Base-by-base conservation (phyloP, 1,140 invertebrate genomes). In the Wasmannia auropunctata region DNA sequence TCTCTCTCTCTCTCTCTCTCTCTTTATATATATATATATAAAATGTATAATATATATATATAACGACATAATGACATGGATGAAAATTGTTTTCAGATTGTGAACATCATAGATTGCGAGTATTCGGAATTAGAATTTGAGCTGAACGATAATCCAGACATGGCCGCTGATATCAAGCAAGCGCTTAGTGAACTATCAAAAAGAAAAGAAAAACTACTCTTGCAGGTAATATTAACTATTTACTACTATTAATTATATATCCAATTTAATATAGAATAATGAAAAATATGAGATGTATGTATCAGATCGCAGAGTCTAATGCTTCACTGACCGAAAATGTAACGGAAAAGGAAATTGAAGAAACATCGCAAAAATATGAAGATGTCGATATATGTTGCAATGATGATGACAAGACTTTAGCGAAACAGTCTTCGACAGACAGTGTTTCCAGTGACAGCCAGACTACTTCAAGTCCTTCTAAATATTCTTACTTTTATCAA, bases 401-500 rank as follows among this genome's bases (percentile, higher is more conserved):
- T 22, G 77, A 62, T 3, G 37, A 90, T 72, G 11, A 34, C 5
- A 85, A 46, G 14, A 37, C 11, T 25, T 5, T 72, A 5, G 40
- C 67, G 11, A 86, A 90, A 49, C 77, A 90, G 31, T 51, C 49
- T 43, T 46, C 54, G 11, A 86, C 6, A 5, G 86, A 86, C n/a
- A 88, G 40, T 60, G 87, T 46, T 46, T 46, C 34, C 8, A 87
- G 40, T 19, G 43, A 63, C 11, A 46, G 10, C n/a, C 76, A 83
- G 40, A 84, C 40, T 31, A 22, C 49, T 49, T 86, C 76, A 7
- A 67, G 72, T 28, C 72, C 86, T 28, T 88, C 89, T 49, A 97
- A 97, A 94, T 96, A 96, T 90, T 98, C 97, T 94, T 98, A 98
- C 92, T 98, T 98, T 93, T 98, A 98, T 95, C 98, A 98, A 97